A percentile compares a stretch with the other conserved stretches of the same genome.
phyloP scores from a whole-genome alignment of 2,113 vertebrate genomes.

The Podocnemis expansa region DNA sequence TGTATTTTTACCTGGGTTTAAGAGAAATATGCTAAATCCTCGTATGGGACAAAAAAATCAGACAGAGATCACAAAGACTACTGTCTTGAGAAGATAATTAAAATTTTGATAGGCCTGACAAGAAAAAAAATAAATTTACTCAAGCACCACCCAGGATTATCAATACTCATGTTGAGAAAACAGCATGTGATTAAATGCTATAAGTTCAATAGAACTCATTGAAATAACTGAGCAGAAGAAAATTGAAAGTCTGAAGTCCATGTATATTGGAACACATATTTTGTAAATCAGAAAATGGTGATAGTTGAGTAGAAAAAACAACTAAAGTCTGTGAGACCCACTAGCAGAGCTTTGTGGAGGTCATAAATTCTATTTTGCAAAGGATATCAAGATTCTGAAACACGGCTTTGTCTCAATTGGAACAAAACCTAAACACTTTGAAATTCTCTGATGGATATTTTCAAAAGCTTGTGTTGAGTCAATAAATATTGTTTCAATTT shows the following conservation, averaged over 20 bases:
- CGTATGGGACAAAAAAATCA: neutral
- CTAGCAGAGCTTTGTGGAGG: neutral
- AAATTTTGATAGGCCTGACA: neutral
- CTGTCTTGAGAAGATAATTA: neutral
- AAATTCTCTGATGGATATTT: neutral
- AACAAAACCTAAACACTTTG: too few relatives aligned
- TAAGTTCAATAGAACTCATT: neutral
- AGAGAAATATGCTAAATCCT: neutral
- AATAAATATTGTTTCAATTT: too few relatives aligned
- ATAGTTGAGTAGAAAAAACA: neutral
- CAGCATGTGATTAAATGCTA: neutral
- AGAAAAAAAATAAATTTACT: neutral
- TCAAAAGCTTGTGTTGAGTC: too few relatives aligned
- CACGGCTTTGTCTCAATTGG: neutral
- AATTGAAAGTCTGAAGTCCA: neutral
- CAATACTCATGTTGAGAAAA: neutral
- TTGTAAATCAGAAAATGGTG: neutral
- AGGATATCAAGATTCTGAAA: neutral
- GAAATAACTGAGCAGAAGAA: neutral
- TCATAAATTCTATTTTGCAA: neutral
- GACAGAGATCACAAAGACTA: neutral
- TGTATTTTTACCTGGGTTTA: neutral
- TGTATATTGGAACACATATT: neutral
- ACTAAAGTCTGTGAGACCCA: neutral
- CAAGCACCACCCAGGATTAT: neutral